phyloP scores from a whole-genome alignment of 2,113 vertebrate species.

The Lophotis ruficrista region DNA sequence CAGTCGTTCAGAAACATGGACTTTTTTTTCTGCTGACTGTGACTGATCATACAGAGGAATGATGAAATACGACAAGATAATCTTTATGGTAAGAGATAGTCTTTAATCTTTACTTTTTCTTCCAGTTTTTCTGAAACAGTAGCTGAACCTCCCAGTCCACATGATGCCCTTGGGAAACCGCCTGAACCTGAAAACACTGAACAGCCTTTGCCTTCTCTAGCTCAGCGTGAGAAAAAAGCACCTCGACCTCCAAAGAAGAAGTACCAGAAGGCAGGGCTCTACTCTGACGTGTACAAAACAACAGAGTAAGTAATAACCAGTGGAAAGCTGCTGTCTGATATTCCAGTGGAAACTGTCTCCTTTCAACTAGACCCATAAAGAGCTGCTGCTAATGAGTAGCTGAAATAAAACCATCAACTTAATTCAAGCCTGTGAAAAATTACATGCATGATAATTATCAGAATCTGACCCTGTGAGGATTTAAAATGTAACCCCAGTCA shows the following conservation, averaged over 20 bases:
- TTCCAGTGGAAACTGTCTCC: neutral
- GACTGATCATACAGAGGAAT: neutral
- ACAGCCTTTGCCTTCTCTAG: constrained; percentile 64
- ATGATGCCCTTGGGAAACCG: constrained; percentile 73
- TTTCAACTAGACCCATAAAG: neutral
- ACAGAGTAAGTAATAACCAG: constrained; percentile 85
- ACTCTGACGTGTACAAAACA: constrained; percentile 97
- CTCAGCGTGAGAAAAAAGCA: constrained; percentile 84
- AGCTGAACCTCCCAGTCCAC: constrained; percentile 67
- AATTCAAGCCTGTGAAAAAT: neutral
- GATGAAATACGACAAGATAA: neutral
- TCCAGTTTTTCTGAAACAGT: constrained; percentile 80
- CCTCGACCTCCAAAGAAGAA: constrained; percentile 88
- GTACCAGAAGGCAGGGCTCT: constrained; percentile 95
- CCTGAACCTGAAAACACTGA: constrained; percentile 65
- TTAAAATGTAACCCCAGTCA: neutral
- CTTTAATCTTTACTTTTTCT: constrained; percentile 34
- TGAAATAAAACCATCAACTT: neutral
- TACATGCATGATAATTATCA: neutral
- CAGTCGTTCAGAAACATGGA: neutral
- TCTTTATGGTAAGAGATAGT: neutral
- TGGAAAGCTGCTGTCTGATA: neutral
- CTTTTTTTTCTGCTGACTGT: neutral
- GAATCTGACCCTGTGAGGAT: neutral
- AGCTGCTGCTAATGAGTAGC: neutral